These are phyloP conservation scores for human (Homo sapiens) DNA, from an alignment of 2,113 vertebrate genomes.

Conservation along the genomic window DNA sequence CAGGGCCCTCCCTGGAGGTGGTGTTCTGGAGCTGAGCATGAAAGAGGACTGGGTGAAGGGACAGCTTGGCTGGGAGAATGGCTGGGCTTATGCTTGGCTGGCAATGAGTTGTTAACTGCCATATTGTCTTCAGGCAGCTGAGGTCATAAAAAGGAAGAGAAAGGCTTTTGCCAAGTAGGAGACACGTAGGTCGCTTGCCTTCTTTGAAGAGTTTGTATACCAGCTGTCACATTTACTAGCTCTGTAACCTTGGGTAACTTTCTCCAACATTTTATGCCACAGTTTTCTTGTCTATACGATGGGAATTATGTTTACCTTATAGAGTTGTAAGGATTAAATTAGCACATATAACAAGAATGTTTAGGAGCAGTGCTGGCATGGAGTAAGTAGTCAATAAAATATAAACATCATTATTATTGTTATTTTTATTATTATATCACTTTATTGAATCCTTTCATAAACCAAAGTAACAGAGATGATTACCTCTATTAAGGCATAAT, in stretches of 20 bases:
- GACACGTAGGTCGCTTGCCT: neutral
- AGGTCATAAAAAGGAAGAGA: neutral
- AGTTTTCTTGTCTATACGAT: neutral
- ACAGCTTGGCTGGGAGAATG: neutral
- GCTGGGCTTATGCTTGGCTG: neutral
- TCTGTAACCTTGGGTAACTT: neutral
- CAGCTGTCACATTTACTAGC: neutral
- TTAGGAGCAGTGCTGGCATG: neutral
- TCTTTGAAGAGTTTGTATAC: neutral
- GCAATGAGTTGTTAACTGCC: neutral
- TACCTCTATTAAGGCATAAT: neutral
- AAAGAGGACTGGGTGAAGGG: neutral
- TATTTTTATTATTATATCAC: neutral
- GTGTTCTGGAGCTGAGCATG: neutral
- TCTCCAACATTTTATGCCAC: neutral
- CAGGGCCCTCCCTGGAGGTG: neutral
- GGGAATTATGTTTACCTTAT: neutral
- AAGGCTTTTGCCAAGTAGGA: neutral
- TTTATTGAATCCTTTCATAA: constrained; percentile 11
- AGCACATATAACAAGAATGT: neutral
- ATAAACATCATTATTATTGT: neutral
- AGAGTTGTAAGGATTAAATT: neutral
- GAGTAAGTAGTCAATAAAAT: neutral
- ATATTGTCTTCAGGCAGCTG: neutral
- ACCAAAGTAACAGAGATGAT: neutral